A percentile compares a stretch with the other conserved stretches of the same genome.
phyloP scores from a whole-genome alignment of 2,888 invertebrate species.

The Tricholauxania praeusta region DNA sequence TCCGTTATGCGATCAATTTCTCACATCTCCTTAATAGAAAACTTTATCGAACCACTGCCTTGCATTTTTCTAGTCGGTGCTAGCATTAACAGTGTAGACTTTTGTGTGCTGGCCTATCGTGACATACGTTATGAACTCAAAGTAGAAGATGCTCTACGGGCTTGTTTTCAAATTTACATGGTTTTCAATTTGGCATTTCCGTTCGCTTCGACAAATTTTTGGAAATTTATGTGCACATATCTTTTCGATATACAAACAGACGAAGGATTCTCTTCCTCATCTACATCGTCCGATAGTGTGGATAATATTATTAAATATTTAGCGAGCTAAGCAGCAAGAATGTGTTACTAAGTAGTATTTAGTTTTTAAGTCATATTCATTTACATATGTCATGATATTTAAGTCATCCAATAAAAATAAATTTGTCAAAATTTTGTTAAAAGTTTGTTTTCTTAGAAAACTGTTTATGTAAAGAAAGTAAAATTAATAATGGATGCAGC shows the following conservation, averaged over 20 bases:
- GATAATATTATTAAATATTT: constrained; percentile 37
- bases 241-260: constrained; percentile 31
- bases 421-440: no score
- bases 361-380: no score
- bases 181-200: constrained; percentile 36
- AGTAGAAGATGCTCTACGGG: constrained; percentile 29
- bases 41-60: constrained; percentile 22
- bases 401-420: no score
- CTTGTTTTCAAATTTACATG: constrained; percentile 34
- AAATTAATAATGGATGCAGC: no score
- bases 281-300: constrained; percentile 28
- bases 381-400: no score
- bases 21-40: constrained; percentile 18
- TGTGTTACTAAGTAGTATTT: neutral
- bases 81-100: constrained; percentile 17
- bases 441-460: no score
- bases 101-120: constrained; percentile 33
- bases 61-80: constrained; percentile 39
- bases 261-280: neutral
- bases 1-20: constrained; percentile 30
- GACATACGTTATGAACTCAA: constrained; percentile 34
- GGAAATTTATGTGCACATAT: constrained; percentile 39
- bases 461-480: neutral
- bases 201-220: constrained; percentile 33
- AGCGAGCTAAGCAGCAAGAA: constrained; percentile 1